Evolutionary conservation across 2,113 vertebrate species (phyloP), one percentile per base, ranked within the genome.

Genomic region (Baryphthengus martii): DNA sequence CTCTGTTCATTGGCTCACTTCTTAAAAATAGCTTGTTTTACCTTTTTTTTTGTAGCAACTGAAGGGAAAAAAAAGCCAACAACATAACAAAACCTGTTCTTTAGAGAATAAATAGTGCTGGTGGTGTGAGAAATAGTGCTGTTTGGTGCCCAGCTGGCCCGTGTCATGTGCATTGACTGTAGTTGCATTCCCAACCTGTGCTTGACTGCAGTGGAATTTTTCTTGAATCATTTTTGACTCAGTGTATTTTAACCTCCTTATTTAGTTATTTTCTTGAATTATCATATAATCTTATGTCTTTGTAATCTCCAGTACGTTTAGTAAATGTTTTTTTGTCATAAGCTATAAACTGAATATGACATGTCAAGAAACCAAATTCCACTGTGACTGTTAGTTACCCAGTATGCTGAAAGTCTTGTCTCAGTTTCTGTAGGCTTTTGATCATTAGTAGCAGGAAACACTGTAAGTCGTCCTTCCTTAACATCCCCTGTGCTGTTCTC

Each of bases 301-400:
- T 81, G 12, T 94, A 68, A 90, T 94, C 66, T 87, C 88, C 85
- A 84, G 90, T 75, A 74, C 77, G 61, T 94, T 96, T 90, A 94
- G 76, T 92, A 93, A 93, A 85, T 79, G 70, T 87, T 95, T 96
- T 96, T 90, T 94, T 96, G 79, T 94, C 77, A 50, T 79, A 89
- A 95, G 53, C 80, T 92, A 53, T 93, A 89, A 94, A 81, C 66
- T 73, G 79, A 93, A 92, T 68, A 70, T 87, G 73, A 90, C 77
- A 58, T 92, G 86, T 88, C 93, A 91, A 89, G 83, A 85, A 86
- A 93, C 83, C 90, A 95, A 75, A 93, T 85, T 96, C 86, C 55
- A 5, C 80, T 72, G n/a, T 70, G 88, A 65, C 86, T 67, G 44
- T 92, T 96, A 93, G 95, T 96, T 93, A 90, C 62, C 40, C 80